These are phyloP conservation scores for Euwallacea similis DNA, from an alignment of 1,140 invertebrate species.

Conservation along the genomic window DNA sequence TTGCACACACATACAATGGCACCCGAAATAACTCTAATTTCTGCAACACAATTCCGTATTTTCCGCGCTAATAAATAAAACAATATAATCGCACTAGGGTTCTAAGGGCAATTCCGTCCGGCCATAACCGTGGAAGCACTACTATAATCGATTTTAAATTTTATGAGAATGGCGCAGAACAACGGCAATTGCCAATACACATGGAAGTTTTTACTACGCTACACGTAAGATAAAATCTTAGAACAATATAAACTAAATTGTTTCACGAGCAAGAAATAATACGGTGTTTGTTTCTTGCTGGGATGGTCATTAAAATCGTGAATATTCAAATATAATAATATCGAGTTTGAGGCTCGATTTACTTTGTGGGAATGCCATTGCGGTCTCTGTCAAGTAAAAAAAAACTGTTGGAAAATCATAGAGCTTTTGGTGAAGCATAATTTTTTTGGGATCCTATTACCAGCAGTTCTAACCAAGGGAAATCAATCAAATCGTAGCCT, in stretches of 20 bases:
- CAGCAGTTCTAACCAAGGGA: not conserved
- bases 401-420: no score
- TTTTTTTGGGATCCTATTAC: not conserved
- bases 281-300: not conserved
- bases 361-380: no score
- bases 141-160: constrained; percentile 34
- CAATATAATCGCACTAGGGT: constrained; percentile 21
- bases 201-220: constrained; percentile 11
- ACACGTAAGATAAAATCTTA: constrained; percentile 18
- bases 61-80: constrained; percentile 18
- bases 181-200: constrained; percentile 21
- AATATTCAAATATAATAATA: no score
- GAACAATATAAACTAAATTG: constrained; percentile 13
- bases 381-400: no score
- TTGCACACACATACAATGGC: not conserved
- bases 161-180: constrained; percentile 16
- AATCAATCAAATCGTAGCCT: constrained; percentile 30
- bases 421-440: no score
- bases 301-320: not conserved
- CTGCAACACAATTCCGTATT: not conserved
- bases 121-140: constrained; percentile 27
- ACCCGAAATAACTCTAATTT: not conserved
- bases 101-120: constrained; percentile 6
- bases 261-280: constrained; percentile 6
- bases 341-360: no score